Evolutionary conservation across 2,113 vertebrate genomes (phyloP).

Genomic region (Semnornis frantzii): DNA sequence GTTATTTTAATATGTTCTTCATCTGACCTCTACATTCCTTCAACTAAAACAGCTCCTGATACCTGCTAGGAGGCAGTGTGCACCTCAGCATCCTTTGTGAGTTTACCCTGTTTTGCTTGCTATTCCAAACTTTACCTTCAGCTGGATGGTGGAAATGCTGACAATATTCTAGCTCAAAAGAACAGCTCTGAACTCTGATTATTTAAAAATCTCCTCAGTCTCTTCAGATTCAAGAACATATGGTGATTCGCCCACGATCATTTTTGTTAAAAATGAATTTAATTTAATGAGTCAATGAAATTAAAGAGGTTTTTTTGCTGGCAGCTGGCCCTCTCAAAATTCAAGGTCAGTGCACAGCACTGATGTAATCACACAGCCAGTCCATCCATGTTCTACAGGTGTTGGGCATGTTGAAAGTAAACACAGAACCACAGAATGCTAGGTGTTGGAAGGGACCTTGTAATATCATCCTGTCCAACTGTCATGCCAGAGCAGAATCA

Average conservation of each 20-base stretch:
- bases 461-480: too few species aligned
- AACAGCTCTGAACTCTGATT: neutral
- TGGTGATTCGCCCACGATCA: neutral
- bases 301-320: neutral
- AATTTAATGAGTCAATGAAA: slow-evolving; percentile 41
- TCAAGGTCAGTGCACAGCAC: slow-evolving; percentile 18
- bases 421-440: neutral
- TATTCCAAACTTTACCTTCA: neutral
- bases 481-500: too few species aligned
- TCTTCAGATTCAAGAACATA: slow-evolving; percentile 34
- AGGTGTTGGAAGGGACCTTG: neutral
- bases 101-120: neutral
- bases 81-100: neutral
- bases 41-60: neutral
- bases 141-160: neutral
- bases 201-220: neutral
- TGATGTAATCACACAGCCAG: slow-evolving; percentile 3
- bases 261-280: slow-evolving; percentile 43
- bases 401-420: neutral
- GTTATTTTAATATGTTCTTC: neutral
- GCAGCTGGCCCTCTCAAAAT: slow-evolving; percentile 12
- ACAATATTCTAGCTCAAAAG: neutral
- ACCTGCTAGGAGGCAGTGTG: neutral
- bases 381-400: neutral
- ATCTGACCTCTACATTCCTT: neutral